Percentiles rank a stretch among this genome's conserved stretches.
phyloP scores from a whole-genome alignment of 2,113 vertebrate species.

The Cromileptes altivelis region DNA sequence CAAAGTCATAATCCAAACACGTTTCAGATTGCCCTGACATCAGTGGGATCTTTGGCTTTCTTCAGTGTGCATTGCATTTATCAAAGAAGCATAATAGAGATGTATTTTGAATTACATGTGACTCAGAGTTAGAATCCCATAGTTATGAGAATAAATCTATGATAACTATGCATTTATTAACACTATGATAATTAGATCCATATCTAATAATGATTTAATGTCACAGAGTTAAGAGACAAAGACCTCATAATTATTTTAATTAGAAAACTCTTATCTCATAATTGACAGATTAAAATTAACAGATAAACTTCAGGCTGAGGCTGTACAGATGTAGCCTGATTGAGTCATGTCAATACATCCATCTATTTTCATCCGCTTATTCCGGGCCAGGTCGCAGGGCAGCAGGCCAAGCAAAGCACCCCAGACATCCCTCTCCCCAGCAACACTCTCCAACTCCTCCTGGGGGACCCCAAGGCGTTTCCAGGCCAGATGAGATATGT shows the following conservation, averaged over 20 bases:
- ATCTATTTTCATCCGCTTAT: no score
- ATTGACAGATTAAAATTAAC: not conserved
- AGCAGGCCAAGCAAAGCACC: no score
- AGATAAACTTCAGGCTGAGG: not conserved
- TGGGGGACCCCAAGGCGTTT: no score
- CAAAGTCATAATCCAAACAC: no score
- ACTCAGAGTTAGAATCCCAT: not conserved
- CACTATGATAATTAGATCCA: not conserved
- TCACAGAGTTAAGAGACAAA: not conserved
- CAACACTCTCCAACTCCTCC: no score
- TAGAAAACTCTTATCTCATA: not conserved
- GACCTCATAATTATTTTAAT: not conserved
- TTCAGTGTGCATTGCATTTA: not conserved
- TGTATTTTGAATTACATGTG: not conserved
- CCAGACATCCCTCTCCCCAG: no score
- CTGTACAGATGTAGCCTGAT: not conserved
- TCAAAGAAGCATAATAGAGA: not conserved
- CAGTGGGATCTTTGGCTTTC: no score
- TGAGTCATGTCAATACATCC: not conserved
- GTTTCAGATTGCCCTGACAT: no score
- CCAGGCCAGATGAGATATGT: no score
- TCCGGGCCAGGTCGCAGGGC: no score
- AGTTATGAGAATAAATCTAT: not conserved
- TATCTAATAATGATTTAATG: not conserved
- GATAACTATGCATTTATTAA: not conserved